Evolutionary conservation across 1,140 invertebrate species (phyloP).

Genomic region (Drosophila tsacasi): DNA sequence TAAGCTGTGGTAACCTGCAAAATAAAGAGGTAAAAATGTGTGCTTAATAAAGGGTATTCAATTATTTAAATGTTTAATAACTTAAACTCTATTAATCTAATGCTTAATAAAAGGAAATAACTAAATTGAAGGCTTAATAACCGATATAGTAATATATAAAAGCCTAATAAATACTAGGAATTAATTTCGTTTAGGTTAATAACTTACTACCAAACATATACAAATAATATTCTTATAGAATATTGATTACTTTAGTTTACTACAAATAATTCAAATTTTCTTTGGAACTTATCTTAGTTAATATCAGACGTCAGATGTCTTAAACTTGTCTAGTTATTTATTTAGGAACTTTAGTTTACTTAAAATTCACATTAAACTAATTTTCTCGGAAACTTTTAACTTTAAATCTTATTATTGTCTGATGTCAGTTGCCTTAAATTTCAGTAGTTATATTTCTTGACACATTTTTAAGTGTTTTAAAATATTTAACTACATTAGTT

Average conservation of each 20-base stretch:
- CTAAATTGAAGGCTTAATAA: background rate
- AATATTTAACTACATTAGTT: background rate
- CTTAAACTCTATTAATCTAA: no score
- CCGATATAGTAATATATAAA: background rate
- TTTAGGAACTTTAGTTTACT: no score
- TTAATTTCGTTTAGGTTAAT: background rate
- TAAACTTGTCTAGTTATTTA: no score
- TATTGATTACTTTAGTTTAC: no score
- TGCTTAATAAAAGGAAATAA: background rate
- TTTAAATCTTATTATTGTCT: background rate
- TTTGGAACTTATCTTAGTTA: no score
- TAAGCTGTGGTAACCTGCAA: conserved; percentile 94
- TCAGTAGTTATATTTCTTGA: background rate
- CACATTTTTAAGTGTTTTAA: background rate
- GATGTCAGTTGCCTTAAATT: background rate
- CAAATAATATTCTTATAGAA: background rate
- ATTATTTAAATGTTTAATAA: background rate
- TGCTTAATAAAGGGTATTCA: conserved; percentile 15
- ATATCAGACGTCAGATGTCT: no score
- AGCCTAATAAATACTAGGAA: no score
- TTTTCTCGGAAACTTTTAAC: no score
- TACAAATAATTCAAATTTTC: no score
- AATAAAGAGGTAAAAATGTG: conserved; percentile 85
- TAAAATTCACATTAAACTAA: background rate
- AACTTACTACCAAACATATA: background rate